Evolutionary conservation across 1,140 invertebrate species (phyloP).

Genomic region (Drosophila arizonae): DNA sequence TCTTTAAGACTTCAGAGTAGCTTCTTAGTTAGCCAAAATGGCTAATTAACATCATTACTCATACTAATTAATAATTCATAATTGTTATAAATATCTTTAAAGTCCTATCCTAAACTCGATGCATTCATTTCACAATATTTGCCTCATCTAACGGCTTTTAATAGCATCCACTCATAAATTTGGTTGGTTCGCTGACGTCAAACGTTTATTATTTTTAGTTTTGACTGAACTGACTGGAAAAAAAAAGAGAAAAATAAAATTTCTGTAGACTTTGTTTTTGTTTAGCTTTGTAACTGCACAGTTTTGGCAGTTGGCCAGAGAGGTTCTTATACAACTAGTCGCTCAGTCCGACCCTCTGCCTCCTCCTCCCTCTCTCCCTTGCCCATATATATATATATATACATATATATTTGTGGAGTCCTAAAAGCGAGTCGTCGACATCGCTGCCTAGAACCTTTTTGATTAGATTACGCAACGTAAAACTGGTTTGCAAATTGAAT

Average conservation of each 20-base stretch:
- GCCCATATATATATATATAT: conserved; percentile 13
- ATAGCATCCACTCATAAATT: conserved; percentile 31
- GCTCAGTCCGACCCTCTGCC: background rate
- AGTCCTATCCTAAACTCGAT: no score
- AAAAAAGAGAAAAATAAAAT: conserved; percentile 1
- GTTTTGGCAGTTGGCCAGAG: conserved; percentile 60
- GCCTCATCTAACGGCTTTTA: conserved; percentile 6
- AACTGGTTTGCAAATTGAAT: conserved; percentile 81
- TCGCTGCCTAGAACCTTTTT: conserved; percentile 63
- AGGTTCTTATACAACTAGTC: conserved; percentile 34
- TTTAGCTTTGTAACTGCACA: conserved; percentile 15
- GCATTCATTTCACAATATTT: no score
- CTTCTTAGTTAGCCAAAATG: no score
- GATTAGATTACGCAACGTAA: conserved; percentile 80
- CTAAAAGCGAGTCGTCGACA: conserved; percentile 35
- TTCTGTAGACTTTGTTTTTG: conserved; percentile 53
- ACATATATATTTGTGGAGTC: conserved; percentile 15
- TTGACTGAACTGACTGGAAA: conserved; percentile 2
- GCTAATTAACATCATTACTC: no score
- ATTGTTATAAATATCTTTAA: no score
- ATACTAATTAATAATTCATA: no score
- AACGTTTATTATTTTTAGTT: conserved; percentile 57
- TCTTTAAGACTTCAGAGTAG: no score
- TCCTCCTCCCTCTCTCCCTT: background rate
- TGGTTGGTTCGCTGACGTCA: conserved; percentile 37